Evolutionary conservation across 2,888 invertebrate genomes (phyloP).

Genomic region (Brachylomia viminalis): DNA sequence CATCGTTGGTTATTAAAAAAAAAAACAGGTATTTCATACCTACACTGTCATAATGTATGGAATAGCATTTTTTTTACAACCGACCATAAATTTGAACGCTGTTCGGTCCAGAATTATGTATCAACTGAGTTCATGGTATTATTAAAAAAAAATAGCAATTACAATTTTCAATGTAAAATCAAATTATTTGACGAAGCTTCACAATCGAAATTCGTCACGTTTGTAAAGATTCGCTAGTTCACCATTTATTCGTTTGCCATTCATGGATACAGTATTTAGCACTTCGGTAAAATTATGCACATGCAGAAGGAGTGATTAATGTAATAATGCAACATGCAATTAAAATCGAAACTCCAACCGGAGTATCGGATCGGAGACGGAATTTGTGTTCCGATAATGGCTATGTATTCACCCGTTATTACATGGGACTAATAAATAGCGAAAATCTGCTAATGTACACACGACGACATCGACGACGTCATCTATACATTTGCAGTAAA

Average conservation of each 20-base stretch:
- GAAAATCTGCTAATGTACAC: background rate
- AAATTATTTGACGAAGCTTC: background rate
- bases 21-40: no score
- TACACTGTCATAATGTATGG: no score
- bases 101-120: no score
- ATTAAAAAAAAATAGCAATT: no score
- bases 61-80: no score
- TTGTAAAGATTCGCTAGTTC: background rate
- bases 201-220: background rate
- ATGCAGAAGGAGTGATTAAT: background rate
- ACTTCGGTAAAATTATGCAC: background rate
- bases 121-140: no score
- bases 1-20: no score
- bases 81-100: no score
- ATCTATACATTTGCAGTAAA: background rate
- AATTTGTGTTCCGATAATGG: background rate
- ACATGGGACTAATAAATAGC: background rate
- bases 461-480: no score
- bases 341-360: background rate
- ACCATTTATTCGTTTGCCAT: background rate
- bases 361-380: background rate
- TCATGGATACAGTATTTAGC: background rate
- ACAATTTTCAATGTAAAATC: no score
- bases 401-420: no score
- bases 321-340: slow-evolving; percentile 19